Base-by-base conservation (phyloP, 1,140 invertebrate genomes). In the Pygmarrhopalites habei region DNA sequence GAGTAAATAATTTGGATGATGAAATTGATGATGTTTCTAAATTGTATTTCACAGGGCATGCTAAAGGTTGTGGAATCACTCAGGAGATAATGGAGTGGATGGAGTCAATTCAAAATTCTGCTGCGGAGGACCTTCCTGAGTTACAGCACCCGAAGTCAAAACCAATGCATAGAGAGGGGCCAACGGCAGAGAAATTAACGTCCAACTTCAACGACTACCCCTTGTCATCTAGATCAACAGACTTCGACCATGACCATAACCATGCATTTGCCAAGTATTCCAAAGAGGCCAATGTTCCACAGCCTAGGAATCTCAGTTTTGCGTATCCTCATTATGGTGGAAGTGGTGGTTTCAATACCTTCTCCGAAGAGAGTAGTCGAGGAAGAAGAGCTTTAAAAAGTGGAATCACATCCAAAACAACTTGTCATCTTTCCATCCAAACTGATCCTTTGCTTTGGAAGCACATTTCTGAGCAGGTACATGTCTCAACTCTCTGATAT, bases 391-490 rank as follows among this genome's bases (percentile, higher is more conserved):
- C 76, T 70, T 80, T 79, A 39, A 78, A 79, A 64, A 79, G 80
- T 53, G 84, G 81, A 65, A 84, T 85, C 70, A 39, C 5, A 35
- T 84, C 86, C 71, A 85, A 86, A 73, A 84, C 82, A 65, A 90
- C 88, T 28, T 98, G 94, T 76, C 93, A 91, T 30, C 82, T 98
- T 17, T 98, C 92, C 75, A 93, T 99, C 75, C 92, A 97, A 78
- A 96, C 95, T 14, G 95, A 99, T 82, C 94, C 95, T 64, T 85
- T 95, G 62, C 89, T 99, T 73, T 99, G 94, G 92, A 84, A 86
- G 71, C 90, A 96, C 74, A 92, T 96, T 72, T 77, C 79, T 28
- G 81, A 83, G 67, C 80, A 82, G 77, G 82, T 83, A 75, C 29
- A 25, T 28, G n/a, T n/a, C n/a, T n/a, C n/a, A n/a, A n/a, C n/a